A percentile compares a stretch with the other conserved stretches of the same genome.
Conservation (phyloP, 2,113 vertebrate species). For the Heterotis niloticus region DNA sequence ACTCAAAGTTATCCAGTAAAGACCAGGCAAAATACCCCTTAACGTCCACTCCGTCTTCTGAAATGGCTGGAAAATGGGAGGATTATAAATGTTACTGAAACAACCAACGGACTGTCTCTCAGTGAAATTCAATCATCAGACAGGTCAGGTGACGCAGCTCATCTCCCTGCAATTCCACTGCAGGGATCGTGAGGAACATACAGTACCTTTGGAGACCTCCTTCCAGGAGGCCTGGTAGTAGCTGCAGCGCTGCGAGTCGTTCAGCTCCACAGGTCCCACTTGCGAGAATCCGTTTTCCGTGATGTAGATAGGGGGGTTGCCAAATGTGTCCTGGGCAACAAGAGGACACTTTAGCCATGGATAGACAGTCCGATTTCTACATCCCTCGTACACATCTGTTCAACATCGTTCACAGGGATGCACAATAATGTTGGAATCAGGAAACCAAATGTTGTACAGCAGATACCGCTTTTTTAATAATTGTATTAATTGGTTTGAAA, state of each 20-base stretch:
- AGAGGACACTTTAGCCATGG: conserved; percentile 25
- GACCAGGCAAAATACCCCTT: conserved; percentile 67
- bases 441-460: no score
- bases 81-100: not conserved
- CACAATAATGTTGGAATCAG: no score
- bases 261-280: conserved; percentile 63
- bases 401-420: no score
- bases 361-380: no score
- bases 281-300: conserved; percentile 81
- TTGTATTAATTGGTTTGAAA: no score
- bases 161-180: not conserved
- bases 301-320: conserved; percentile 79
- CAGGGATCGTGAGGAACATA: no score
- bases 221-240: conserved; percentile 74
- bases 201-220: conserved; percentile 77
- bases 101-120: not conserved
- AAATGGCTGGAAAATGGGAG: conserved; percentile 52
- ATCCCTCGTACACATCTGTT: no score
- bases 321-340: conserved; percentile 71
- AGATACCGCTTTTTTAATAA: no score
- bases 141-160: not conserved
- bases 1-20: conserved; percentile 77
- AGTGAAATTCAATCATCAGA: not conserved
- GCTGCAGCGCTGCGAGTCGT: conserved; percentile 63
- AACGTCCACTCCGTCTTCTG: conserved; percentile 57